These are phyloP conservation scores for Apodemia zela DNA, from an alignment of 2,888 invertebrate species.

Conservation along the genomic window DNA sequence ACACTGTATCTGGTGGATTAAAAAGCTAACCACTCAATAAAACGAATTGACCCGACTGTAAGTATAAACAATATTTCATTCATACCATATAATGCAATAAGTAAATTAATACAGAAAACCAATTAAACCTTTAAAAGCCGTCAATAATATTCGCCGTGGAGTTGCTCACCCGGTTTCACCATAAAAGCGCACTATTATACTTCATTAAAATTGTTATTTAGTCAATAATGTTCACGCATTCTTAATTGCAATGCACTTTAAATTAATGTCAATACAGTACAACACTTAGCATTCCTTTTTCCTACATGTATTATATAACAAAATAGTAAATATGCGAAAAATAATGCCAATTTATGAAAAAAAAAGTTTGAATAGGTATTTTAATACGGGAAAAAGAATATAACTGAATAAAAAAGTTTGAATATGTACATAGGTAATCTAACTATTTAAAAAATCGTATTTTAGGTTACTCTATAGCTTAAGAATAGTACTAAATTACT, in stretches of 20 bases:
- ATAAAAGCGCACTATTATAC: constrained; percentile 51
- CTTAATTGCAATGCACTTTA: constrained; percentile 55
- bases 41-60: no score
- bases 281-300: constrained; percentile 57
- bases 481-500: no score
- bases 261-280: constrained; percentile 56
- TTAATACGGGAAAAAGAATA: no score
- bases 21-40: no score
- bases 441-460: no score
- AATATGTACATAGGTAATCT: no score
- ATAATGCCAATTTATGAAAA: no score
- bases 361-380: no score
- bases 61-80: no score
- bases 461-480: no score
- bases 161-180: constrained; percentile 26
- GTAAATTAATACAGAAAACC: constrained; percentile 54
- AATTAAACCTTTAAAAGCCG: constrained; percentile 64
- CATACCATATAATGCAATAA: neutral
- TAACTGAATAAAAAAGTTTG: no score
- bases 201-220: constrained; percentile 64
- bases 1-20: no score
- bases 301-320: constrained; percentile 54
- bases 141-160: constrained; percentile 49
- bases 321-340: constrained; percentile 23
- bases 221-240: constrained; percentile 60